Evolutionary conservation across 2,888 invertebrate genomes (phyloP), one percentile per base, ranked within the genome.

Genomic region (Pammene aurita): DNA sequence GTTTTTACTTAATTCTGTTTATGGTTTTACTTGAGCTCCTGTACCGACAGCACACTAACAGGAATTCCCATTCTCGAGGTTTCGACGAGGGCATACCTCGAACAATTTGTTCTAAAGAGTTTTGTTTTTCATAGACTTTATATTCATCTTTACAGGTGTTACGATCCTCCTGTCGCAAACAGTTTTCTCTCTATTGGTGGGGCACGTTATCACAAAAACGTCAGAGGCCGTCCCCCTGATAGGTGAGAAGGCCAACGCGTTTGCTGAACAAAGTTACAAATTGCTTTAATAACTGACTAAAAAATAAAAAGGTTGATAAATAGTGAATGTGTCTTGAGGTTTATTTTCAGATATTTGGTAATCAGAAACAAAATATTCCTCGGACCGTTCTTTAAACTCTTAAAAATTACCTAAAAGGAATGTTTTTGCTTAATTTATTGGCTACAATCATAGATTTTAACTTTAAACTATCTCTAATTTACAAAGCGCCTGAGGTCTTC

Each of bases 161-260:
- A 98, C 98, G 94, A 98, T 98, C 94, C 96, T 98, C 93, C 97
- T 99, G 94, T 99, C 99, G 87, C 97, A 99, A 95, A 98, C 98
- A 93, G 98, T 99, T 94, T 99, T 99, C 95, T 97, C 98, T 93
- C 96, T 98, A 94, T 96, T 99, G 96, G 98, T 99, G 94, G 98
- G 98, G 91, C 98, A 99, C 95, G 97, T 98, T 93, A 97, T 99
- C 95, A 99, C 99, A 93, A 97, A 97, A 95, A 98, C 99, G 93
- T 99, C 99, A 93, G 99, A 99, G 94, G 98, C 99, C 89, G 97
- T 99, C 93, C 99, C 99, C 90, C 96, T 99, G 92, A 97, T 99
- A 97, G 99, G 99, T 98, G 93, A 93, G 93, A 87, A 86, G 56
- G 80, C 77, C 73, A 74, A 76, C 84, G 86, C 84, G 88, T 81